Evolutionary conservation across 2,113 vertebrate species (phyloP).

Genomic region (mouse (Mus musculus)): GRCm39 chr1:64557001-64557500

Average conservation of each 20-base stretch:
- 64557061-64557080: constrained; percentile 2
- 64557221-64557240: background rate
- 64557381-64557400: background rate
- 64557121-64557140: constrained; percentile 52
- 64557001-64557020: background rate
- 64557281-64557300: background rate
- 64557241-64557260: background rate
- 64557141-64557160: constrained; percentile 22
- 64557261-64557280: background rate
- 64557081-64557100: constrained; percentile 38
- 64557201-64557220: background rate
- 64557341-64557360: background rate
- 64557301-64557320: background rate
- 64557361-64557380: background rate
- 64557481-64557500: background rate
- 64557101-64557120: constrained; percentile 39
- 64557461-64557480: background rate
- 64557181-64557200: background rate
- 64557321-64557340: background rate
- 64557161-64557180: background rate
- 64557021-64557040: constrained; percentile 13
- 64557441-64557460: background rate
- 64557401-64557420: background rate
- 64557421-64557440: background rate
- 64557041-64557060: background rate